Evolutionary conservation across 2,888 invertebrate species (phyloP).

Genomic region (Macroteleia sp.): DNA sequence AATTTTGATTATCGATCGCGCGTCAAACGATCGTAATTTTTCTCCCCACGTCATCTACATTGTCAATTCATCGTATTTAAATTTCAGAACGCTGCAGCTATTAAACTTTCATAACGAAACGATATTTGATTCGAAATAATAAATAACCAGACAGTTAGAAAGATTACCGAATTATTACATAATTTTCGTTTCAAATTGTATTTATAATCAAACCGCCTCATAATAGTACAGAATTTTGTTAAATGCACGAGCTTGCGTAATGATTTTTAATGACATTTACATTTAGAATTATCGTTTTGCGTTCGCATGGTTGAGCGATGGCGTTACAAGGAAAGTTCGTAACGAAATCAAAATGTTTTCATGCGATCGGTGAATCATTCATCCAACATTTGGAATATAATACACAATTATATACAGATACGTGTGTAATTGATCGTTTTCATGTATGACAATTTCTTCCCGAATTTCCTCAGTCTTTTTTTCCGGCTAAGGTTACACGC

Average conservation of each 20-base stretch:
- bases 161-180: conserved; percentile 16
- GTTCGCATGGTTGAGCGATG: conserved; percentile 10
- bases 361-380: too few species aligned
- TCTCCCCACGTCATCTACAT: too few species aligned
- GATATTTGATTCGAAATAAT: conserved; percentile 5
- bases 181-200: conserved; percentile 15
- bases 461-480: conserved; percentile 4
- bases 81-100: neutral
- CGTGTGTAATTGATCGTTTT: conserved; percentile 5
- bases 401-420: neutral
- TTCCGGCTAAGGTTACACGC: neutral
- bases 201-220: conserved; percentile 10
- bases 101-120: conserved; percentile 12
- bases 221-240: conserved; percentile 19
- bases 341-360: neutral
- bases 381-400: too few species aligned
- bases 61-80: neutral
- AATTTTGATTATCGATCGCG: too few species aligned
- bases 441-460: conserved; percentile 8
- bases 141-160: conserved; percentile 1
- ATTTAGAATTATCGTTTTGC: conserved; percentile 8
- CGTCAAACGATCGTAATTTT: too few species aligned
- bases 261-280: conserved; percentile 20
- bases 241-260: conserved; percentile 13
- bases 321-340: conserved; percentile 2